Conservation (phyloP, 2,888 invertebrate genomes). For the Dryadula phaetusa region DNA sequence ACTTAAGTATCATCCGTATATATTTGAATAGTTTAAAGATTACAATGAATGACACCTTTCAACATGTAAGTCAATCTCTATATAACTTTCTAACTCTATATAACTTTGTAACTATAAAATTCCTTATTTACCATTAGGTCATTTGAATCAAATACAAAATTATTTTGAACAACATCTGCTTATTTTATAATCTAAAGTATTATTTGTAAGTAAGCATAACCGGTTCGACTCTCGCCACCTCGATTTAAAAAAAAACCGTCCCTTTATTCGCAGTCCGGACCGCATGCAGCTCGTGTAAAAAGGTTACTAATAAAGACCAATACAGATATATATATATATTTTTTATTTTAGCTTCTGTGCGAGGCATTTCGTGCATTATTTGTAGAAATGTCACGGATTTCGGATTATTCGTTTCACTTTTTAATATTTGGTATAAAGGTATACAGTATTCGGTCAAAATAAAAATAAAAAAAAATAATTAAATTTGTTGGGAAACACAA, state of each 20-base stretch:
- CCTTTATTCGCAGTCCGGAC: conserved; percentile 26
- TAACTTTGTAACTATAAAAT: background rate
- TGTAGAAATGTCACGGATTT: too few species aligned
- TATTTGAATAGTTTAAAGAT: too few species aligned
- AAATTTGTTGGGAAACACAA: too few species aligned
- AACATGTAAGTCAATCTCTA: background rate
- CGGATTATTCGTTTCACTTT: too few species aligned
- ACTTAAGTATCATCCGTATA: too few species aligned
- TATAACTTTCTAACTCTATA: background rate
- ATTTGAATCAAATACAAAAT: background rate
- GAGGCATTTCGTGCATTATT: conserved; percentile 14
- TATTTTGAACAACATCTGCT: conserved; percentile 20
- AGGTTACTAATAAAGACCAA: conserved; percentile 26
- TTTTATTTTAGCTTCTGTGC: conserved; percentile 22
- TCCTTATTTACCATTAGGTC: background rate
- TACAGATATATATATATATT: background rate
- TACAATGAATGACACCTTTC: background rate
- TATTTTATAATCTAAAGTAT: conserved; percentile 15
- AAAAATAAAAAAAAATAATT: too few species aligned
- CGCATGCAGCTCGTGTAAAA: conserved; percentile 29
- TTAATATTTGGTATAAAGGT: too few species aligned
- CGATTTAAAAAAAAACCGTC: conserved; percentile 13
- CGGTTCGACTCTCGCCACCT: conserved; percentile 29
- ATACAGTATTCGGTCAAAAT: too few species aligned
- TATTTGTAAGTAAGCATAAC: conserved; percentile 22